Percentiles rank a stretch among this genome's conserved stretches.
These are phyloP conservation scores for Lampris incognitus DNA, from an alignment of 2,113 vertebrate genomes.

Conservation along the genomic window DNA sequence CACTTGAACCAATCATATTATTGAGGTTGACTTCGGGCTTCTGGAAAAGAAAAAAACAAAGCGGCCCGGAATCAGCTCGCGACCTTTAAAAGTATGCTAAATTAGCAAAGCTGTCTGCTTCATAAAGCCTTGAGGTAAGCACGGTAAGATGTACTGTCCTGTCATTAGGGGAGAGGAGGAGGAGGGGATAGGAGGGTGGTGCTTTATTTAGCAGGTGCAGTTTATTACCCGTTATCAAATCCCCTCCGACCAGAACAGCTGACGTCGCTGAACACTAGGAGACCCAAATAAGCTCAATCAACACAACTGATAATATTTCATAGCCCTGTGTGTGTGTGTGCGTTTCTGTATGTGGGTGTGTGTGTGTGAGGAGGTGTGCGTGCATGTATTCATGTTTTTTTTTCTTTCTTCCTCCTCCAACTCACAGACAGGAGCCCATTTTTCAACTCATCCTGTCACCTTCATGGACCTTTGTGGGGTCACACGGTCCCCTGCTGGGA, in stretches of 20 bases:
- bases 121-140: slow-evolving; percentile 63
- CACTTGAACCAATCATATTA: neutral
- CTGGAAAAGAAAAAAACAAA: neutral
- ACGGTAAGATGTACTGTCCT: slow-evolving; percentile 56
- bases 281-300: slow-evolving; percentile 83
- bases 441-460: slow-evolving; percentile 54
- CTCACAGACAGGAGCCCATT: slow-evolving; percentile 51
- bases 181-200: slow-evolving; percentile 3
- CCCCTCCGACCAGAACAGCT: slow-evolving; percentile 70
- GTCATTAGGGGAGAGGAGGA: slow-evolving; percentile 30
- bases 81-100: slow-evolving; percentile 78
- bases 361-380: slow-evolving; percentile 29
- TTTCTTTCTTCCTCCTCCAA: slow-evolving; percentile 2
- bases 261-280: slow-evolving; percentile 68
- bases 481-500: neutral
- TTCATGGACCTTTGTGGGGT: slow-evolving; percentile 16
- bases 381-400: neutral
- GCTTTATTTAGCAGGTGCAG: slow-evolving; percentile 82
- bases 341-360: slow-evolving; percentile 24
- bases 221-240: slow-evolving; percentile 82
- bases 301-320: slow-evolving; percentile 80
- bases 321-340: slow-evolving; percentile 47
- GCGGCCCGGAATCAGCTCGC: slow-evolving; percentile 47
- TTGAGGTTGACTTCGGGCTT: slow-evolving; percentile 33
- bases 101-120: slow-evolving; percentile 69